Evolutionary conservation across 2,797 vertebrate genomes (phyloP).

Genomic region (Zenarchopterus dispar): DNA sequence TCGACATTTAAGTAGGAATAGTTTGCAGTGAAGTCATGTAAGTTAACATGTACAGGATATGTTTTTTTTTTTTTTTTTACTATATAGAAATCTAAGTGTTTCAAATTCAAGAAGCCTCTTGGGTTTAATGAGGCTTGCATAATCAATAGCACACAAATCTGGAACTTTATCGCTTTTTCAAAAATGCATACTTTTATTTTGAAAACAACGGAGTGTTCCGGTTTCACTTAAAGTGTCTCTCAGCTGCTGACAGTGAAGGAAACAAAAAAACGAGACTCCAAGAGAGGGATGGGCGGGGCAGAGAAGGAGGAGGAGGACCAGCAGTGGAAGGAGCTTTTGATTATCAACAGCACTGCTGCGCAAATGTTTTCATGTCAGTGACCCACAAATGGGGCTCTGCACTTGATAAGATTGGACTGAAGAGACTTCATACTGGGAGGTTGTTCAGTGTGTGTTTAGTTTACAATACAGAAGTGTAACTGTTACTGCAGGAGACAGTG

Average conservation of each 20-base stretch:
- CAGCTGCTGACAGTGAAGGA: neutral
- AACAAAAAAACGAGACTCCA: neutral
- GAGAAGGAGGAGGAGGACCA: slow-evolving; percentile 19
- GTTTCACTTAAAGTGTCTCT: neutral
- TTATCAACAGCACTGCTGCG: slow-evolving; percentile 50
- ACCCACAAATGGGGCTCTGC: slow-evolving; percentile 51
- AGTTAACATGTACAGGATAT: no score
- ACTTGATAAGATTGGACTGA: slow-evolving; percentile 44
- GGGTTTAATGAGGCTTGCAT: no score
- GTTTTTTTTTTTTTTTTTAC: no score
- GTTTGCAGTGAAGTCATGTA: no score
- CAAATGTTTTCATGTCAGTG: slow-evolving; percentile 60
- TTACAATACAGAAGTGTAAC: slow-evolving; percentile 8
- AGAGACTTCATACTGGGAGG: slow-evolving; percentile 30
- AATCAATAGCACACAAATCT: no score
- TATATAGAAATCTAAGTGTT: no score
- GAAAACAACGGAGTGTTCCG: neutral
- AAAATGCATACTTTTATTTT: slow-evolving; percentile 40
- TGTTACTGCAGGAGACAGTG: no score
- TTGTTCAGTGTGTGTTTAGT: slow-evolving; percentile 2
- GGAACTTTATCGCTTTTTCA: neutral
- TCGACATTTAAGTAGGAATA: no score
- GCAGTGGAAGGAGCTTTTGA: slow-evolving; percentile 40
- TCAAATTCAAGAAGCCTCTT: no score
- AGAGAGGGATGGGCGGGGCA: slow-evolving; percentile 6